phyloP scores from a whole-genome alignment of 2,888 invertebrate species.

The Myopa tessellatipennis region DNA sequence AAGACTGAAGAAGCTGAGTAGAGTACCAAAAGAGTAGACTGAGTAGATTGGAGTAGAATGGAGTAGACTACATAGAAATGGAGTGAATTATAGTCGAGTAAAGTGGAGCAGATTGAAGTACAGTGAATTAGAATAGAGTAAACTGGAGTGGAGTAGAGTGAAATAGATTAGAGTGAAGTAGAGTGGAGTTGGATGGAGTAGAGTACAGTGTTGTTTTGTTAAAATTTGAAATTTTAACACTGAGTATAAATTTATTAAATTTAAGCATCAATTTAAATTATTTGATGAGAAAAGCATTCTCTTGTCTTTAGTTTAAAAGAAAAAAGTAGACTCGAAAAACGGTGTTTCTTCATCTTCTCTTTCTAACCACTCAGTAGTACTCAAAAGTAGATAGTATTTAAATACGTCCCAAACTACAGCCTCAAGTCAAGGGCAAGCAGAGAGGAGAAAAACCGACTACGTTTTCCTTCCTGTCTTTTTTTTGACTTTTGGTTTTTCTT shows the following conservation, averaged over 20 bases:
- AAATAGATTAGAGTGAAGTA: no score
- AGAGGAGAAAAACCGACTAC: not conserved
- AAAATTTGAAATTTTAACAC: no score
- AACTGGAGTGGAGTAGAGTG: no score
- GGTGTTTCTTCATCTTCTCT: not conserved
- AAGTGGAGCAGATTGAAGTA: not conserved
- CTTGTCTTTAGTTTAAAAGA: no score
- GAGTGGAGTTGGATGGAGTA: no score
- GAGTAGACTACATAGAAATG: not conserved
- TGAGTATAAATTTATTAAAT: no score
- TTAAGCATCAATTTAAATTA: no score
- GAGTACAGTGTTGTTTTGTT: no score
- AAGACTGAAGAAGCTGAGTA: no score
- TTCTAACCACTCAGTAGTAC: not conserved
- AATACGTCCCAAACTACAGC: not conserved
- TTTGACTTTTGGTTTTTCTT: not conserved
- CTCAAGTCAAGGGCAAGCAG: slow-evolving; percentile 2
- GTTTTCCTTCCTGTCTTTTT: not conserved
- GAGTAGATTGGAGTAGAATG: not conserved
- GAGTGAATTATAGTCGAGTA: not conserved
- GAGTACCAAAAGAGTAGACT: no score
- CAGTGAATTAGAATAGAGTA: no score
- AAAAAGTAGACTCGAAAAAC: not conserved
- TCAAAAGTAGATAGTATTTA: not conserved
- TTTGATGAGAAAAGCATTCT: no score